Percentiles rank a stretch among this genome's conserved stretches.
Conservation (phyloP, 1,140 invertebrate species). For the Drosophila willistoni region DNA sequence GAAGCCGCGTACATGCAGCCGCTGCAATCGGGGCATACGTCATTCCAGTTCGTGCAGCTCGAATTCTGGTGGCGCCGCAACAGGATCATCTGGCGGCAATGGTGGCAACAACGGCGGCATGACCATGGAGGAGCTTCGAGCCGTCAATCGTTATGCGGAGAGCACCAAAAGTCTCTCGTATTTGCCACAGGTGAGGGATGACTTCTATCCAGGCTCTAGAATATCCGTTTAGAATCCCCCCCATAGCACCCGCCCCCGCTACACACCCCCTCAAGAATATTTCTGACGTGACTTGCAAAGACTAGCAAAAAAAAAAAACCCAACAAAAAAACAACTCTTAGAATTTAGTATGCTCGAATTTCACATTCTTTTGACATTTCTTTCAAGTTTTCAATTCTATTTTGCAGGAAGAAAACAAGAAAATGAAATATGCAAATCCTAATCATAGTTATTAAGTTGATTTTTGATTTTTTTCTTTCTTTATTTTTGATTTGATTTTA, state of each 20-base stretch:
- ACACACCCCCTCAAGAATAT: neutral
- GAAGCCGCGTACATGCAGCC: constrained; percentile 70
- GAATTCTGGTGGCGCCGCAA: constrained; percentile 85
- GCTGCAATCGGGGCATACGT: constrained; percentile 77
- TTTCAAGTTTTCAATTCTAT: constrained; percentile 69
- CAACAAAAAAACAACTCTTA: too few species aligned
- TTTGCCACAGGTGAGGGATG: constrained; percentile 91
- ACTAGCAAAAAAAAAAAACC: neutral
- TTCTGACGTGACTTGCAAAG: constrained; percentile 17
- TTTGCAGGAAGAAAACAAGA: constrained; percentile 68
- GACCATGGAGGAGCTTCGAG: constrained; percentile 92
- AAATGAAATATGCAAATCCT: constrained; percentile 14
- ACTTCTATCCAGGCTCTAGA: constrained; percentile 78
- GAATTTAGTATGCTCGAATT: constrained; percentile 28
- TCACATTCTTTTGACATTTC: constrained; percentile 46
- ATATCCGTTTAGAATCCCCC: constrained; percentile 73
- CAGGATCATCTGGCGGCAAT: constrained; percentile 86
- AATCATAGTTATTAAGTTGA: constrained; percentile 17
- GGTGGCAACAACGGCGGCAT: constrained; percentile 85
- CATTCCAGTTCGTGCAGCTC: constrained; percentile 87
- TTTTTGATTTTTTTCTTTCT: constrained; percentile 16
- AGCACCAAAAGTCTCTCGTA: constrained; percentile 95
- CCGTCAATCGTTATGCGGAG: constrained; percentile 95
- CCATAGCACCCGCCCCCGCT: too few species aligned
- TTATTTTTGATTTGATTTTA: neutral